phyloP scores from a whole-genome alignment of 2,113 vertebrate genomes.

The Calidris pugnax region DNA sequence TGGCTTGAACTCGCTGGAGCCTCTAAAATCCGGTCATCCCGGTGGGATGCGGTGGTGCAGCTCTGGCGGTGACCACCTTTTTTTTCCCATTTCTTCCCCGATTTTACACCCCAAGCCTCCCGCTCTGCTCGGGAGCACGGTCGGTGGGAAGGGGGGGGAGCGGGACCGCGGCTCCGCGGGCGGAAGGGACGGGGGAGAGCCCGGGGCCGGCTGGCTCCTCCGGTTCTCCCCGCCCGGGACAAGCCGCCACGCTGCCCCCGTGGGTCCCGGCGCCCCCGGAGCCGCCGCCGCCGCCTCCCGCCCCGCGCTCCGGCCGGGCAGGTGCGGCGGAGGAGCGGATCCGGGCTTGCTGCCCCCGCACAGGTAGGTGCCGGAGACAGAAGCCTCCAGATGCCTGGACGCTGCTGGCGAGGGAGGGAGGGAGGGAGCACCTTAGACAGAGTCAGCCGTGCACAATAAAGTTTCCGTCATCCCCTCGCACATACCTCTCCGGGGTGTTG shows the following conservation, averaged over 20 bases:
- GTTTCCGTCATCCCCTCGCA: background rate
- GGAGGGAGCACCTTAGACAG: background rate
- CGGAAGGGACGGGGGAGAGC: background rate
- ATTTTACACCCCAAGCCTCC: background rate
- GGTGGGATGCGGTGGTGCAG: background rate
- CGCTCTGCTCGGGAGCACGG: background rate
- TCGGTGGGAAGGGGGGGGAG: background rate
- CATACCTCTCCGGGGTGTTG: conserved; percentile 25
- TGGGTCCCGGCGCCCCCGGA: background rate
- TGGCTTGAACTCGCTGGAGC: background rate
- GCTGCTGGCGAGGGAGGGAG: background rate
- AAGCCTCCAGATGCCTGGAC: background rate
- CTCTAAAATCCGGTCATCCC: background rate
- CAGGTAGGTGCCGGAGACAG: background rate
- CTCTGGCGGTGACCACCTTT: background rate
- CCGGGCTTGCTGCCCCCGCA: background rate
- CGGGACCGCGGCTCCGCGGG: background rate
- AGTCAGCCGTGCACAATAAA: background rate
- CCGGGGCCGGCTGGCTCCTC: background rate
- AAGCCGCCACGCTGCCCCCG: background rate
- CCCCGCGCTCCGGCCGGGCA: background rate
- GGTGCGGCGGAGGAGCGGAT: background rate
- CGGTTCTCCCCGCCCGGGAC: background rate
- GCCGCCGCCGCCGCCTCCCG: background rate
- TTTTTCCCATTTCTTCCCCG: background rate